Percentiles rank a stretch among this genome's conserved stretches.
These are phyloP conservation scores for Prionailurus viverrinus DNA, from an alignment of 2,113 vertebrate genomes.

Conservation along the genomic window DNA sequence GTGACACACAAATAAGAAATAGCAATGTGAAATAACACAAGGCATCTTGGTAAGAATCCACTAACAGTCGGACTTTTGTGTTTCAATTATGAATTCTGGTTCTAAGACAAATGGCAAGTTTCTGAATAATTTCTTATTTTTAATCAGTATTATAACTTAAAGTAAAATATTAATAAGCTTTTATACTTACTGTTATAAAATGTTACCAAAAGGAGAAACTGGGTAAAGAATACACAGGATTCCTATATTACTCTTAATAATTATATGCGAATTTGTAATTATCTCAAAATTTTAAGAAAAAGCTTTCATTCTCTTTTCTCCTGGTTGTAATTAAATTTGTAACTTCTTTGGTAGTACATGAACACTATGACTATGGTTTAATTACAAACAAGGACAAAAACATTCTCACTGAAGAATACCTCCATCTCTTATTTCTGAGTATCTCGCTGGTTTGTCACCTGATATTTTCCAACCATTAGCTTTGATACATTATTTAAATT, in stretches of 20 bases:
- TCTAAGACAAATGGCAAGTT: not conserved
- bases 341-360: not conserved
- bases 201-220: not conserved
- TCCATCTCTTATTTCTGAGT: not conserved
- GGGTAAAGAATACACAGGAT: not conserved
- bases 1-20: not conserved
- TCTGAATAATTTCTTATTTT: not conserved
- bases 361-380: not conserved
- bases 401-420: not conserved
- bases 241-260: not conserved
- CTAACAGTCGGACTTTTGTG: not conserved
- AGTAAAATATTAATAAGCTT: not conserved
- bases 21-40: not conserved
- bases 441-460: not conserved
- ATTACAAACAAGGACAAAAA: conserved; percentile 10
- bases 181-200: not conserved
- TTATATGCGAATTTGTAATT: conserved; percentile 21
- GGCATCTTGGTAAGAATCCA: not conserved
- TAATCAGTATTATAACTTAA: not conserved
- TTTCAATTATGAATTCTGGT: not conserved
- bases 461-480: not conserved
- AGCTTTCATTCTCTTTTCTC: not conserved
- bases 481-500: not conserved
- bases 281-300: conserved; percentile 11
- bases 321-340: not conserved